Evolutionary conservation across 1,140 invertebrate species (phyloP).

Genomic region (Cydia strobilella): DNA sequence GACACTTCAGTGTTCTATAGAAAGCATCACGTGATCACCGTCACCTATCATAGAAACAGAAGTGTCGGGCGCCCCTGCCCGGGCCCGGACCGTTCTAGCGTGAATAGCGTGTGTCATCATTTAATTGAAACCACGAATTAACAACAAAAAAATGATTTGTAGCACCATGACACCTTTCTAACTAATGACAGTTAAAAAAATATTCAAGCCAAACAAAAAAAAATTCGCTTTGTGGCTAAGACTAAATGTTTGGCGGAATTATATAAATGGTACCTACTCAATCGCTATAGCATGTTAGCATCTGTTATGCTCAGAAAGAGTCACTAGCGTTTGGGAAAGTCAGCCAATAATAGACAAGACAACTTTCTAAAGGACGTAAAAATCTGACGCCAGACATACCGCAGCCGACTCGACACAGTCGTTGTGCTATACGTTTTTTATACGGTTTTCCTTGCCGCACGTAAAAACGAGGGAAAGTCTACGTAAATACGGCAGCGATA

Average conservation of each 20-base stretch:
- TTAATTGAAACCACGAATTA: too few species aligned
- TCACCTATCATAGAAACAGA: too few species aligned
- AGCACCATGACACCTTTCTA: background rate
- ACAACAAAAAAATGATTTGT: background rate
- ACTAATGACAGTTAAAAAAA: background rate
- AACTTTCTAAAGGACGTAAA: constrained; percentile 17
- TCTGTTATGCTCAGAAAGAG: background rate
- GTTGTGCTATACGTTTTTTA: background rate
- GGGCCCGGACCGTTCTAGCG: too few species aligned
- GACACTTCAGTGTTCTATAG: too few species aligned
- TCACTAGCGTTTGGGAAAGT: constrained; percentile 1
- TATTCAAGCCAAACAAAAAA: too few species aligned
- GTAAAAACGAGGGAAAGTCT: constrained; percentile 28
- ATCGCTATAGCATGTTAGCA: background rate
- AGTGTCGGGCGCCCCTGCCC: too few species aligned
- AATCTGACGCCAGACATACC: constrained; percentile 4
- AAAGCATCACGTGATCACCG: too few species aligned
- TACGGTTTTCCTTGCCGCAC: background rate
- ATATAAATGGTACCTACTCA: background rate
- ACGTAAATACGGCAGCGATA: constrained; percentile 34
- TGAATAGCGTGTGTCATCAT: too few species aligned
- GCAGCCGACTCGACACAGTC: background rate
- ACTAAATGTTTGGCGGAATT: background rate
- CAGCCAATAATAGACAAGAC: constrained; percentile 4
- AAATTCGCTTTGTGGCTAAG: too few species aligned